Percentiles rank a stretch among this genome's conserved stretches.
Evolutionary conservation across 2,113 vertebrate species (phyloP).

Genomic region (Hemiprocne comata): DNA sequence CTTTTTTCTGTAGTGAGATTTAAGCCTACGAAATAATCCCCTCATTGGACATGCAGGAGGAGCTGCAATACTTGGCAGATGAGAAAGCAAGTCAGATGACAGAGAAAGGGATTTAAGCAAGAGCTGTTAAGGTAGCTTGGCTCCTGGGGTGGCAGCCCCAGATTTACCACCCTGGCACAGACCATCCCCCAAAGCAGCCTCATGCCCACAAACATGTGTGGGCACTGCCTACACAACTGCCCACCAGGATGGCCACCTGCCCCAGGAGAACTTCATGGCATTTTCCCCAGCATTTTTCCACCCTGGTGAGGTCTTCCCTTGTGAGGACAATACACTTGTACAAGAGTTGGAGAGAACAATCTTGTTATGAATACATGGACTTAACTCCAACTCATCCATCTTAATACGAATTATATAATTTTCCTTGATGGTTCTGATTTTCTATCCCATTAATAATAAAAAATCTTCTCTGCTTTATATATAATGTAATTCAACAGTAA

Average conservation of each 20-base stretch:
- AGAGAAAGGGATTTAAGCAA: not conserved
- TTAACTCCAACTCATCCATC: slow-evolving; percentile 44
- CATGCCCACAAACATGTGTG: fast-evolving
- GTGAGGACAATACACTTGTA: not conserved
- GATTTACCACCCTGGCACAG: not conserved
- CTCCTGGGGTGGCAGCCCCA: not conserved
- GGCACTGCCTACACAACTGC: not conserved
- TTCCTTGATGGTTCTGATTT: slow-evolving; percentile 66
- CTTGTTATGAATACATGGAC: not conserved
- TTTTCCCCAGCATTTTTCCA: not conserved
- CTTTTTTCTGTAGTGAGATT: slow-evolving; percentile 27
- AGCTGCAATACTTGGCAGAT: not conserved
- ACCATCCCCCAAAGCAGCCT: not conserved
- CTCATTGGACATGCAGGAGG: slow-evolving; percentile 11
- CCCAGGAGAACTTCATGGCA: not conserved
- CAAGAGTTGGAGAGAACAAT: not conserved
- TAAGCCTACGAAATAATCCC: slow-evolving; percentile 10
- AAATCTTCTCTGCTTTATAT: slow-evolving; percentile 58
- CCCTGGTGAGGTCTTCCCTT: not conserved
- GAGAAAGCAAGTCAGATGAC: not conserved
- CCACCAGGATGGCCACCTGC: not conserved
- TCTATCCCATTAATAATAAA: slow-evolving; percentile 68
- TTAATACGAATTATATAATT: slow-evolving; percentile 50
- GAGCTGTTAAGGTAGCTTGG: not conserved
- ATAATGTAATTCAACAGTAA: slow-evolving; percentile 61